These are phyloP conservation scores for Lasiurus cinereus DNA, from an alignment of 2,113 vertebrate genomes.

Conservation along the genomic window DNA sequence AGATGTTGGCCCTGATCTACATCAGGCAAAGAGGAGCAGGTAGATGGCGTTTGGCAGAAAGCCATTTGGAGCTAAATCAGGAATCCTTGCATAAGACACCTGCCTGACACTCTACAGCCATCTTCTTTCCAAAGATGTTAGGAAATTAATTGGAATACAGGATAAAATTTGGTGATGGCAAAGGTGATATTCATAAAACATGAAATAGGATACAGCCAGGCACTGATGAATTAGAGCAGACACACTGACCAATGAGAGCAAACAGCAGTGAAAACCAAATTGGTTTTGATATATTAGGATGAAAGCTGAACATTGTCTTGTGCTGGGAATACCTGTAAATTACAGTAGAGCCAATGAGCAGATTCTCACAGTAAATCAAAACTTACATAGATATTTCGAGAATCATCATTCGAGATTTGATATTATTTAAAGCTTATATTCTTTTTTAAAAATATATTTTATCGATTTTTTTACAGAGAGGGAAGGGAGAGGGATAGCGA, in stretches of 20 bases:
- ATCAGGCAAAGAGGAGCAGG: constrained; percentile 47
- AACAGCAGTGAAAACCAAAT: neutral
- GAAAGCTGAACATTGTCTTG: neutral
- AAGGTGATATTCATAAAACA: constrained; percentile 43
- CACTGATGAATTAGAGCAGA: neutral
- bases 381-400: neutral
- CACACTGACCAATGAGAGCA: neutral
- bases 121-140: constrained; percentile 52
- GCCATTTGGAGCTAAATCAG: neutral
- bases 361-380: neutral
- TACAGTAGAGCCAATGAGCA: neutral
- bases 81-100: neutral
- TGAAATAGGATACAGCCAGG: neutral
- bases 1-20: neutral
- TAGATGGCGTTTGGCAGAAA: constrained; percentile 42
- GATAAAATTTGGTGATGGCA: constrained; percentile 64
- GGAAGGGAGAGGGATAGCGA: no score
- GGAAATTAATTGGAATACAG: constrained; percentile 69
- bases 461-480: no score
- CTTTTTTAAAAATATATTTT: neutral
- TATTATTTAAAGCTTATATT: neutral
- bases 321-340: neutral
- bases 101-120: constrained; percentile 47
- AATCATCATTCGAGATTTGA: neutral
- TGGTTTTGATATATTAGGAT: neutral